Evolutionary conservation across 2,113 vertebrate species (phyloP).

Genomic region (Etheostoma cragini): DNA sequence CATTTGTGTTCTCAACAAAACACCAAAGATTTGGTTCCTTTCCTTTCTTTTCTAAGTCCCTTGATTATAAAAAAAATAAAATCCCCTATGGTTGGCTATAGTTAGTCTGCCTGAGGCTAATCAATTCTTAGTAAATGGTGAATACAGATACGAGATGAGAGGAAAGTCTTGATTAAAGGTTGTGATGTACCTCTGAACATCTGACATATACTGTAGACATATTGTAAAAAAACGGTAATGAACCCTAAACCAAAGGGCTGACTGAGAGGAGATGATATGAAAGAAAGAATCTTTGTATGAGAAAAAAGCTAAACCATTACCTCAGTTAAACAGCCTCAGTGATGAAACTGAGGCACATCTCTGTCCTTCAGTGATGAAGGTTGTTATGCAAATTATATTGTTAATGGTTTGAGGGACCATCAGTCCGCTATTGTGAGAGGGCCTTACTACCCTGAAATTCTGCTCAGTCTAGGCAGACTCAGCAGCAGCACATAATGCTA

Average conservation of each 20-base stretch:
- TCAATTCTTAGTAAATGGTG: background rate
- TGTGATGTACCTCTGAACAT: background rate
- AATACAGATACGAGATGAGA: background rate
- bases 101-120: background rate
- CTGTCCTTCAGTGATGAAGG: background rate
- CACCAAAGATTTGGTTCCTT: background rate
- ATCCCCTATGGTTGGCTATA: background rate
- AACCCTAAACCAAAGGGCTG: background rate
- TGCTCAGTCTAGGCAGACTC: background rate
- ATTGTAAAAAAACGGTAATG: background rate
- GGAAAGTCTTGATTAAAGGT: background rate
- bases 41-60: too few relatives aligned
- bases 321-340: background rate
- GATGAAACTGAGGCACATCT: background rate
- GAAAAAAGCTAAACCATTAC: conserved; percentile 7
- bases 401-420: conserved; percentile 1
- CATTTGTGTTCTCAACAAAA: background rate
- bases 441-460: background rate
- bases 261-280: background rate
- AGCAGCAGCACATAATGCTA: conserved; percentile 54
- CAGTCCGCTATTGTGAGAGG: conserved; percentile 6
- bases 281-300: background rate
- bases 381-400: conserved; percentile 23
- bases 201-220: background rate
- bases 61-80: too few relatives aligned